Evolutionary conservation across 2,888 invertebrate species (phyloP), one percentile per base, ranked within the genome.

Genomic region (Dryocosmus kuriphilus): DNA sequence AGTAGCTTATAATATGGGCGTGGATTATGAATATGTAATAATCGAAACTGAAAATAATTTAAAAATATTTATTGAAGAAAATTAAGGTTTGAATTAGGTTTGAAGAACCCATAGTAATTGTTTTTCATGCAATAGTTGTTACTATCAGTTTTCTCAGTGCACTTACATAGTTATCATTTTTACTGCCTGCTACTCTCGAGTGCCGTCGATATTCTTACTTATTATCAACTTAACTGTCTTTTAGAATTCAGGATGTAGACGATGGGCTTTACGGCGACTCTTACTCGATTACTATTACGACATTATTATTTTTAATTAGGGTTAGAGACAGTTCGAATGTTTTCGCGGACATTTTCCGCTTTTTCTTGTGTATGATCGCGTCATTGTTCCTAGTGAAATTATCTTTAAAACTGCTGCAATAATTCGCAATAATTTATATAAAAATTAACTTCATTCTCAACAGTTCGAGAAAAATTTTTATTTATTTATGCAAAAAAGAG

Each of bases 191-290:
- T 71, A 55, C 71, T 51, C 71, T 51, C 74, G 71, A 80, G 79
- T 80, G 79, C 79, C 81, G 77, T 77, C 76, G 79, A 82, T 78
- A 79, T 77, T 79, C 77, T 77, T 80, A 80, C 79, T 73, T 78
- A 81, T 79, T 73, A 75, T 77, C 76, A 63, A 51, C 55, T 73
- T 51, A 51, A 77, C 16, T 38, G 35, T 74, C 74, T 60, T 57
- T 32, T 57, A 32, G 22, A 57, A 74, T 57, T 32, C 74, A 27
- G 9, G 30, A 46, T 19, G 27, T 67, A 67, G 19, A 67, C 57
- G 22, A 22, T 22, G 32, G 30, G 22, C 74, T 38, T 74, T 24
- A 57, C 57, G 22, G 32, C 32, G 74, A 79, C 76, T 79, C 77
- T 77, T 57, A 62, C 76, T 80, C 76, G 76, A 77, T 75, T 77